Base-by-base conservation (phyloP, 2,113 vertebrate species). In the Dicentrarchus labrax region DNA sequence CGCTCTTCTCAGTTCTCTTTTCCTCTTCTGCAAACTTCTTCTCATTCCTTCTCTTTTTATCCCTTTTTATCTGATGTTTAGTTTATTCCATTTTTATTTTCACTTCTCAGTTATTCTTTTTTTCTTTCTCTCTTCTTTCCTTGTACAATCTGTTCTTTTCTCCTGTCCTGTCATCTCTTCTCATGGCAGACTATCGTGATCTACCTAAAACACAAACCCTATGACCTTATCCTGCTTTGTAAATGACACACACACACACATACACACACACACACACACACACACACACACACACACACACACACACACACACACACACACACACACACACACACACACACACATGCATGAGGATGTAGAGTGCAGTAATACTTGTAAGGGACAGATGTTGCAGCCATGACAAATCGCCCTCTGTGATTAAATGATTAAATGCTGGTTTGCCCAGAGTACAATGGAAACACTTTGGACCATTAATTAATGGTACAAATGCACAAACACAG, bases 351-450 rank as follows among this genome's bases (percentile, higher is more conserved):
- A 70, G 93, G 95, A 93, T 95, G 96, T 96, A 94, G 96, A 95
- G 94, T 97, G 96, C 96, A 96, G 96, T 96, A 96, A 96, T 93
- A 96, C 97, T 96, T 97, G 97, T 97, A 97, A 96, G 96, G 97
- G 97, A 97, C 97, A 98, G 97, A 97, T 98, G 97, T 98, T 98
- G 97, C 96, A 96, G 96, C 96, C 96, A 96, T 97, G 97, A 98
- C 97, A 97, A 98, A 97, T 97, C 96, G 96, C 96, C 96, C 95
- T 95, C 95, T 94, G 96, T 98, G 97, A 99, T 98, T 98, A 98
- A 98, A 98, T 98, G 97, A 99, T 98, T 98, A 98, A 98, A 98
- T 96, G 97, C 97, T 97, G 96, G 96, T 98, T 98, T 97, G 96
- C 96, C 97, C 96, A 95, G 96, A 97, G 96, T 96, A 97, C 97